phyloP scores from a whole-genome alignment of 2,888 invertebrate species.

The Amblyjoppa proteus region DNA sequence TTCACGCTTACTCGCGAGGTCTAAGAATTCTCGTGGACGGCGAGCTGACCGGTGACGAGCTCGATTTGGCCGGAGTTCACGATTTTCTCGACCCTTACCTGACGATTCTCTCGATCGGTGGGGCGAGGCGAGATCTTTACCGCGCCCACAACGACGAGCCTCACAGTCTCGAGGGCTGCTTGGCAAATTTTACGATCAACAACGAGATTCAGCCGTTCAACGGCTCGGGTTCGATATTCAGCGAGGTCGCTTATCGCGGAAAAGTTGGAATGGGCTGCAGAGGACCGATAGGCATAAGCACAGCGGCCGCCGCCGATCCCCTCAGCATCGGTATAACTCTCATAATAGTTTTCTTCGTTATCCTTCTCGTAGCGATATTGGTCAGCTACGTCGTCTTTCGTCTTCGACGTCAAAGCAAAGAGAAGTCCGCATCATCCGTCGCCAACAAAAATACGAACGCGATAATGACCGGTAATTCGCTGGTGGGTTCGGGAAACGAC shows the following conservation, averaged over 20 bases:
- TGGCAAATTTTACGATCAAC: slow-evolving; percentile 95
- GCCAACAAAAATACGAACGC: slow-evolving; percentile 93
- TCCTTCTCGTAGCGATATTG: slow-evolving; percentile 94
- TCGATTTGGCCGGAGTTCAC: slow-evolving; percentile 94
- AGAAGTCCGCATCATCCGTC: slow-evolving; percentile 91
- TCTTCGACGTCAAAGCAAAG: slow-evolving; percentile 94
- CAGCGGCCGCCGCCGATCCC: slow-evolving; percentile 92
- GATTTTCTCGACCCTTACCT: slow-evolving; percentile 97
- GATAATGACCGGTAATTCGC: slow-evolving; percentile 89
- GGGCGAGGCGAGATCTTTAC: slow-evolving; percentile 89
- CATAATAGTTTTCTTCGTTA: slow-evolving; percentile 97
- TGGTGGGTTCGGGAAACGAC: slow-evolving; percentile 89
- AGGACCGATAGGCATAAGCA: slow-evolving; percentile 91
- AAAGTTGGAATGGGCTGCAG: slow-evolving; percentile 92
- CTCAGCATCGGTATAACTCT: slow-evolving; percentile 96
- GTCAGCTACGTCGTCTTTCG: slow-evolving; percentile 97
- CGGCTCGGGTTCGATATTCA: slow-evolving; percentile 94
- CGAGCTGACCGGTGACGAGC: slow-evolving; percentile 91
- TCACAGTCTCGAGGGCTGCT: slow-evolving; percentile 94
- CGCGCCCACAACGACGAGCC: slow-evolving; percentile 85
- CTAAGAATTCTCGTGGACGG: slow-evolving; percentile 91
- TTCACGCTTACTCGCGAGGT: slow-evolving; percentile 90
- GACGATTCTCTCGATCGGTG: slow-evolving; percentile 92
- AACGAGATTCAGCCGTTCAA: slow-evolving; percentile 95
- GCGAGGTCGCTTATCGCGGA: slow-evolving; percentile 89